phyloP scores from a whole-genome alignment of 2,797 vertebrate species.

The Spheniscus humboldti region DNA sequence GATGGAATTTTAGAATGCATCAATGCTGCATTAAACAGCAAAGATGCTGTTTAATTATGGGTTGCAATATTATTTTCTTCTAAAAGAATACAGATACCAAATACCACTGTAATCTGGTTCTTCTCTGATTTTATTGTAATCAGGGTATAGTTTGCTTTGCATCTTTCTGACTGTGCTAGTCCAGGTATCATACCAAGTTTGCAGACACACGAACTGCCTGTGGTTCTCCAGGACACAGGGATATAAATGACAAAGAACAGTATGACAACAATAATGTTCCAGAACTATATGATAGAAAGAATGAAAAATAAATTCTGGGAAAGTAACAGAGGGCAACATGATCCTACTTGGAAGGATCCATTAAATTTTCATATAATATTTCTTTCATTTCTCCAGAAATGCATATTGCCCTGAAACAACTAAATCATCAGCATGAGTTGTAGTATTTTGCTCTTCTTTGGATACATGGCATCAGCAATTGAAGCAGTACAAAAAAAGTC shows the following conservation, averaged over 20 bases:
- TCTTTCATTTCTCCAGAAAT: not conserved
- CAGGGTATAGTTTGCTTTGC: not conserved
- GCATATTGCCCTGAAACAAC: not conserved
- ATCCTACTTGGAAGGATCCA: not conserved
- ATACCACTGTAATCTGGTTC: not conserved
- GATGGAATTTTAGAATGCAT: conserved; percentile 8
- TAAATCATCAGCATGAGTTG: not conserved
- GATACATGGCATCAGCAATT: not conserved
- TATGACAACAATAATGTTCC: not conserved
- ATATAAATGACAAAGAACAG: not conserved
- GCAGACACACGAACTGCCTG: not conserved
- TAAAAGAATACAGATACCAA: not conserved
- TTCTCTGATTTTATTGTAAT: not conserved
- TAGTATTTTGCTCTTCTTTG: not conserved
- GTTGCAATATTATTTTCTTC: not conserved
- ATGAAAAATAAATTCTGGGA: not conserved
- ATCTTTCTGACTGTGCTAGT: not conserved
- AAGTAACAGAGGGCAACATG: not conserved
- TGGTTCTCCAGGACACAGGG: not conserved
- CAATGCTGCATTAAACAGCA: not conserved
- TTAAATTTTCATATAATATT: not conserved
- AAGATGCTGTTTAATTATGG: not conserved
- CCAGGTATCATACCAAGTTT: not conserved
- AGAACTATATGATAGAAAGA: not conserved
- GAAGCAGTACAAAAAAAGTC: not conserved